Conservation (phyloP, 2,797 vertebrate species). For the Salarias fasciatus region DNA sequence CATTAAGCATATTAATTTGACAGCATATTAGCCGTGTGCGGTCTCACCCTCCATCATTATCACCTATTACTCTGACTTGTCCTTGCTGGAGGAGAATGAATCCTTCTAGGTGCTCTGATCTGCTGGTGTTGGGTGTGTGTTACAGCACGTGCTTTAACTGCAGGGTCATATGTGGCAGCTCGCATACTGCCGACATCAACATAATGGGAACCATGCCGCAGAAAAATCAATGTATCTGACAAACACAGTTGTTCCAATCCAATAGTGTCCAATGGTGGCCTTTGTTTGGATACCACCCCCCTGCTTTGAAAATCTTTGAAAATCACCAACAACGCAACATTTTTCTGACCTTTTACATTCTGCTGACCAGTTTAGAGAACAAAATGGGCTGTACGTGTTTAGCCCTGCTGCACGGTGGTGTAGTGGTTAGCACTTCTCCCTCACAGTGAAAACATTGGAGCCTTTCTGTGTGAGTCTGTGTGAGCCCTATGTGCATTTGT, state of each 20-base stretch:
- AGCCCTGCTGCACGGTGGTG: not conserved
- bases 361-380: conserved; percentile 41
- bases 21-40: conserved; percentile 41
- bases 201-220: conserved; percentile 52
- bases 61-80: conserved; percentile 40
- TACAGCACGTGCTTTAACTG: conserved; percentile 25
- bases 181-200: conserved; percentile 66
- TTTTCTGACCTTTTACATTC: conserved; percentile 69
- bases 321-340: conserved; percentile 53
- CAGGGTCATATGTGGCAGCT: conserved; percentile 50
- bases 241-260: conserved; percentile 66
- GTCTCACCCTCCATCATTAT: conserved; percentile 42
- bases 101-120: conserved; percentile 34
- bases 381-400: conserved; percentile 42
- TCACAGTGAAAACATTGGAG: too few relatives aligned
- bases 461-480: too few relatives aligned
- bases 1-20: conserved; percentile 32
- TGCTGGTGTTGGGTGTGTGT: conserved; percentile 29
- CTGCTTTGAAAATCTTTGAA: conserved; percentile 65
- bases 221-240: conserved; percentile 77
- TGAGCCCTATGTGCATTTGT: too few relatives aligned
- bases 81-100: conserved; percentile 54
- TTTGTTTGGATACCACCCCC: conserved; percentile 48
- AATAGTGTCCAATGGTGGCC: conserved; percentile 63
- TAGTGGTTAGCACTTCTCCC: too few relatives aligned